Conservation (phyloP, 2,888 invertebrate species). For the Barypeithes pellucidus region DNA sequence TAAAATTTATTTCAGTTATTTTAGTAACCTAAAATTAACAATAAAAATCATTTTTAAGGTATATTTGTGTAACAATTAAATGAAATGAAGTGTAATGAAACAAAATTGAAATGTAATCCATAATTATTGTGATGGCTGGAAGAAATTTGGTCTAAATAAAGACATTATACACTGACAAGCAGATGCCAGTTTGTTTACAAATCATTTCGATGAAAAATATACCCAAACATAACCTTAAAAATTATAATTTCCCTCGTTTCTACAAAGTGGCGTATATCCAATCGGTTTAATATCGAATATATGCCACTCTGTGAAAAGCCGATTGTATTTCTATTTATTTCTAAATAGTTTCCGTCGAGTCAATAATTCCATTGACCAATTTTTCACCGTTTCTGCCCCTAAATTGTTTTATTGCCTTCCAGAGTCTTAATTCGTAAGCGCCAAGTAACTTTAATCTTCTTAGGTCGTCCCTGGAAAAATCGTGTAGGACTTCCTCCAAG, state of each 20-base stretch:
- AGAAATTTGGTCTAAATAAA: too few species aligned
- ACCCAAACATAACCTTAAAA: conserved; percentile 6
- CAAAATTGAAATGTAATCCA: too few species aligned
- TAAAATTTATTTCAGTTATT: background rate
- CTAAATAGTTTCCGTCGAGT: conserved; percentile 27
- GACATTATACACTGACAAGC: too few species aligned
- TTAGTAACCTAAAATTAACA: conserved; percentile 1
- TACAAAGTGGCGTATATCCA: too few species aligned
- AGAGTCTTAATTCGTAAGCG: conserved; percentile 87
- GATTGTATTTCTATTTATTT: too few species aligned
- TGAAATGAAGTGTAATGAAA: too few species aligned
- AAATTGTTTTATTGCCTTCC: conserved; percentile 84
- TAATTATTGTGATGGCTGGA: too few species aligned
- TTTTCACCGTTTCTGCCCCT: conserved; percentile 63
- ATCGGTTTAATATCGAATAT: too few species aligned
- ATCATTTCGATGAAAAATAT: too few species aligned
- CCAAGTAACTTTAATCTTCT: conserved; percentile 85
- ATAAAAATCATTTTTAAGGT: conserved; percentile 1
- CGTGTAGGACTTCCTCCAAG: conserved; percentile 84
- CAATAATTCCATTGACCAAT: conserved; percentile 34
- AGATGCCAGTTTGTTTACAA: too few species aligned
- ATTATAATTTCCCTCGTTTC: background rate
- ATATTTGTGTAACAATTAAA: background rate
- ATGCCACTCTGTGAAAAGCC: too few species aligned
- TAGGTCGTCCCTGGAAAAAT: conserved; percentile 88